These are phyloP conservation scores for Hoplodrina ambigua DNA, from an alignment of 2,888 invertebrate genomes.

Conservation along the genomic window DNA sequence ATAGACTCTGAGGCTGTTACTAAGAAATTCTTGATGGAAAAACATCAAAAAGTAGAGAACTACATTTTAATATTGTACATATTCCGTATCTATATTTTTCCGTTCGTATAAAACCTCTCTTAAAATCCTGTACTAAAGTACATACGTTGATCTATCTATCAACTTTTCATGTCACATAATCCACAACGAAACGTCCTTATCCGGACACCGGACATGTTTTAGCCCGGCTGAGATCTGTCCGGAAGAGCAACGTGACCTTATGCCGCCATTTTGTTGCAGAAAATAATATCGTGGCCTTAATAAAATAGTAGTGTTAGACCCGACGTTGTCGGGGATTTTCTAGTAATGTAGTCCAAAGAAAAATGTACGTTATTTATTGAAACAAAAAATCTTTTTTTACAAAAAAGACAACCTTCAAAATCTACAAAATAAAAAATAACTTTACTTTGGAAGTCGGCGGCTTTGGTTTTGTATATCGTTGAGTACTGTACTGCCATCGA, in stretches of 20 bases:
- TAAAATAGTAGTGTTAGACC: not conserved
- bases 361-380: not conserved
- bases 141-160: not conserved
- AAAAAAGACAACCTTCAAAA: no score
- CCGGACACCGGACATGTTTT: slow-evolving; percentile 39
- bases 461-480: no score
- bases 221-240: slow-evolving; percentile 11
- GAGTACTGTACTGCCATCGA: no score
- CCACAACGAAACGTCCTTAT: not conserved
- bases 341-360: not conserved
- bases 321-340: not conserved
- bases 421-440: no score
- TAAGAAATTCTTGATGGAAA: no score
- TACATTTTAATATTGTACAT: no score
- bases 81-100: not conserved
- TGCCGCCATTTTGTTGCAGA: slow-evolving; percentile 14
- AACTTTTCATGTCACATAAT: slow-evolving; percentile 5
- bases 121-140: not conserved
- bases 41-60: no score
- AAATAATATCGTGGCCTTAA: slow-evolving; percentile 2
- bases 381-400: no score
- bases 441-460: no score
- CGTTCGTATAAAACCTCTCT: not conserved
- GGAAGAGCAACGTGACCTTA: slow-evolving; percentile 24
- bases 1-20: no score